These are phyloP conservation scores for Oostethus manadensis DNA, from an alignment of 2,113 vertebrate genomes.

Conservation along the genomic window DNA sequence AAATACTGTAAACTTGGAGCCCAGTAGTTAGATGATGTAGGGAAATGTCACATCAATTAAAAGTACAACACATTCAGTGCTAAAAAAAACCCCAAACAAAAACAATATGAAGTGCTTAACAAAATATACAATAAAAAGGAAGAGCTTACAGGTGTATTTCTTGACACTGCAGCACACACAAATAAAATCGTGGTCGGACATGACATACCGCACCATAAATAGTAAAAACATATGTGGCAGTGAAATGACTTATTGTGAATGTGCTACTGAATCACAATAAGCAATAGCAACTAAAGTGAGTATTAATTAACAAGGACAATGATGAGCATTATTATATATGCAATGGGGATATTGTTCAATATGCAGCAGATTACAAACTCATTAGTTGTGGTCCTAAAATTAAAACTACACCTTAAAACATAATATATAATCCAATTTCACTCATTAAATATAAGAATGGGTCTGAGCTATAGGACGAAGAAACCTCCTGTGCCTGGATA, in stretches of 20 bases:
- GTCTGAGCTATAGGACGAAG: constrained; percentile 59
- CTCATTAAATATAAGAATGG: constrained; percentile 42
- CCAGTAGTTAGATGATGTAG: not conserved
- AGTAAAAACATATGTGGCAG: constrained; percentile 63
- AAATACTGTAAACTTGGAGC: too few species aligned
- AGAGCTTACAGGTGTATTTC: too few species aligned
- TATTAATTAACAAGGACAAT: constrained; percentile 7
- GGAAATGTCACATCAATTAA: constrained; percentile 15
- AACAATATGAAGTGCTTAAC: not conserved
- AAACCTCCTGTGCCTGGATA: constrained; percentile 62
- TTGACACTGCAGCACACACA: too few species aligned
- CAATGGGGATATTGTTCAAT: constrained; percentile 49
- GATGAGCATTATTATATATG: constrained; percentile 67
- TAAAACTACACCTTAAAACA: constrained; percentile 41
- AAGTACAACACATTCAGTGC: constrained; percentile 1
- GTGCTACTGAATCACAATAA: constrained; percentile 35
- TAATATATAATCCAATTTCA: constrained; percentile 32
- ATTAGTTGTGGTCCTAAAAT: not conserved
- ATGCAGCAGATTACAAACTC: constrained; percentile 55
- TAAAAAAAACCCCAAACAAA: not conserved
- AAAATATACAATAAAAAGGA: constrained; percentile 10
- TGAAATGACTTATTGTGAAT: too few species aligned
- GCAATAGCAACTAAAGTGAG: constrained; percentile 56
- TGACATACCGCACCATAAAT: too few species aligned
- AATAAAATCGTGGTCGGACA: not conserved